Conservation (phyloP, 2,888 invertebrate genomes). For the Carterocephalus palaemon region DNA sequence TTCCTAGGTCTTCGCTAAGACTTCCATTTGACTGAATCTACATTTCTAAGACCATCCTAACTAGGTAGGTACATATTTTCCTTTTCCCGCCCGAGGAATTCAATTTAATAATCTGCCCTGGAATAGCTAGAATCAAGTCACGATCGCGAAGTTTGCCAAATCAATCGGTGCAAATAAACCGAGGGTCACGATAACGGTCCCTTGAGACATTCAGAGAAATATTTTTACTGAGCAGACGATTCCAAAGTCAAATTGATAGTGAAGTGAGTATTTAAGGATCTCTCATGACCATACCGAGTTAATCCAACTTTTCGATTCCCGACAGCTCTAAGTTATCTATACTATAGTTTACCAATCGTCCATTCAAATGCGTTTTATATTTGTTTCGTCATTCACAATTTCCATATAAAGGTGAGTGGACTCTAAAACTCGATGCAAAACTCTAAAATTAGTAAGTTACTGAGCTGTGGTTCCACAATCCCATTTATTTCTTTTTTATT, state of each 20-base stretch:
- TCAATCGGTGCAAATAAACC: conserved; percentile 28
- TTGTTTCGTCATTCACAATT: conserved; percentile 21
- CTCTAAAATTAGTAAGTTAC: too few relatives aligned
- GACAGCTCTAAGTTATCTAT: neutral
- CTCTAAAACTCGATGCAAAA: conserved; percentile 3
- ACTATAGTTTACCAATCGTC: neutral
- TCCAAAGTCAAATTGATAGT: neutral
- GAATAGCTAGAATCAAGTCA: conserved; percentile 22
- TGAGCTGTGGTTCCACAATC: neutral
- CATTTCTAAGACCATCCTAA: conserved; percentile 2
- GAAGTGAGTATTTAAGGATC: too few relatives aligned
- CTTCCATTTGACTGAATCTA: conserved; percentile 9
- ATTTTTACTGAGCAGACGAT: conserved; percentile 13
- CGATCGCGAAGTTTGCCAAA: conserved; percentile 26
- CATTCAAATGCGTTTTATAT: too few relatives aligned
- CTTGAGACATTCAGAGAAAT: conserved; percentile 18
- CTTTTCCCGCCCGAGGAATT: conserved; percentile 6
- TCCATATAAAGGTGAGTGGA: conserved; percentile 26
- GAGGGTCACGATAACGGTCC: conserved; percentile 23
- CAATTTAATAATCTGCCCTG: conserved; percentile 17
- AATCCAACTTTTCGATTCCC: too few relatives aligned
- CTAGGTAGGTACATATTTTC: conserved; percentile 4
- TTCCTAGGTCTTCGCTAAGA: too few relatives aligned
- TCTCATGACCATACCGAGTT: too few relatives aligned
- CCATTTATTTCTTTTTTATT: too few relatives aligned